phyloP scores from a whole-genome alignment of 2,888 invertebrate species.

The Drosophila tripunctata region DNA sequence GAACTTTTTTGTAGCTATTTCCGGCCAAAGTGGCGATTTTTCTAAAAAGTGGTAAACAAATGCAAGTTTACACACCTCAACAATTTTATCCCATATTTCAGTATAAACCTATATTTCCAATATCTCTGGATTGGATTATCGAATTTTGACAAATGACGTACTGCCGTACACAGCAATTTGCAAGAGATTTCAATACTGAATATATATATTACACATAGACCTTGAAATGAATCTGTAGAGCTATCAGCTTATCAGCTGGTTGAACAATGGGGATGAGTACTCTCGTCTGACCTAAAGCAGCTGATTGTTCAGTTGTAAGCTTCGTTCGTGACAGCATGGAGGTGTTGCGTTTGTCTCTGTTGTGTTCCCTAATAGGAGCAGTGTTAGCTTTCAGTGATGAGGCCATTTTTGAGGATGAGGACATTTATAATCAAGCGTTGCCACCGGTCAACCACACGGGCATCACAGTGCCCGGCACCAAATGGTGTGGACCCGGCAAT shows the following conservation, averaged over 20 bases:
- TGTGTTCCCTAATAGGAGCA: conserved; percentile 13
- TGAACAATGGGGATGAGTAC: background rate
- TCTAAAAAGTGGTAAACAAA: too few relatives aligned
- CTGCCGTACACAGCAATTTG: too few relatives aligned
- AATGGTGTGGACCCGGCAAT: conserved; percentile 96
- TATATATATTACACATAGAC: background rate
- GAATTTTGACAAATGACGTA: too few relatives aligned
- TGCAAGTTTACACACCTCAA: too few relatives aligned
- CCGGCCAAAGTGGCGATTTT: too few relatives aligned
- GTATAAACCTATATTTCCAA: background rate
- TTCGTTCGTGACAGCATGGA: conserved; percentile 33
- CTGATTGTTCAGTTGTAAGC: conserved; percentile 40
- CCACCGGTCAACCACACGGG: conserved; percentile 75
- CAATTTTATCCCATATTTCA: too few relatives aligned
- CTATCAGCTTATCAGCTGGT: too few relatives aligned
- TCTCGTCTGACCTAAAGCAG: conserved; percentile 3
- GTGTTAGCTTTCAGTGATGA: conserved; percentile 72
- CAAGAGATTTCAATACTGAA: background rate
- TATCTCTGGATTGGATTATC: background rate
- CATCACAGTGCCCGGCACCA: conserved; percentile 88
- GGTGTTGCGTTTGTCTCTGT: background rate
- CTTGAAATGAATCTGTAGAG: background rate
- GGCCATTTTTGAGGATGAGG: conserved; percentile 83
- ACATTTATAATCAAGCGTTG: conserved; percentile 81
- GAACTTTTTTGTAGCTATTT: too few relatives aligned